phyloP scores from a whole-genome alignment of 2,888 invertebrate species.

The Orchestes rusci region DNA sequence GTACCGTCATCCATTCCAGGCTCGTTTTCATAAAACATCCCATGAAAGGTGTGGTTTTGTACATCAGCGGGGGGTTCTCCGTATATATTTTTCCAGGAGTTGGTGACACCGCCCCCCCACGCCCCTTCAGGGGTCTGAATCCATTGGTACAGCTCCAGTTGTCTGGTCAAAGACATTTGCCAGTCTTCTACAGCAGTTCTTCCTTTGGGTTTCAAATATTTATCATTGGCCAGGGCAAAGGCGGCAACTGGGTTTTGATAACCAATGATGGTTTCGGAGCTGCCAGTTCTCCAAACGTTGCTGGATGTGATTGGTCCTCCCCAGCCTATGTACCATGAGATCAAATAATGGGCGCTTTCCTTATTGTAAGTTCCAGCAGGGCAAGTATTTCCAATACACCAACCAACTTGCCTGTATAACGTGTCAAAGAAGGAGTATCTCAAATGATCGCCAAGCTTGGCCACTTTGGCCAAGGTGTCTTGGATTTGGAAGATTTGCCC shows the following conservation, averaged over 20 bases:
- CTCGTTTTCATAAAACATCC: constrained; percentile 28
- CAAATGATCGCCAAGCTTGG: constrained; percentile 29
- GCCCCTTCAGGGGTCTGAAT: constrained; percentile 29
- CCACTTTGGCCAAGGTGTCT: constrained; percentile 21
- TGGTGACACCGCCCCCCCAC: constrained; percentile 30
- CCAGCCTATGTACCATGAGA: constrained; percentile 30
- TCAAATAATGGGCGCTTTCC: constrained; percentile 28
- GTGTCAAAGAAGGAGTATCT: constrained; percentile 28
- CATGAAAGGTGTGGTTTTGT: constrained; percentile 19
- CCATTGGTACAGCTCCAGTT: constrained; percentile 28
- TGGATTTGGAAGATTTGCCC: constrained; percentile 21
- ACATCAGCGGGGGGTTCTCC: constrained; percentile 25
- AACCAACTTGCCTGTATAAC: constrained; percentile 26
- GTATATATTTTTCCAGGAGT: constrained; percentile 29
- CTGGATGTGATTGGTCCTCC: constrained; percentile 25
- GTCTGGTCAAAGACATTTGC: constrained; percentile 27
- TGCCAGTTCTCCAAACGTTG: constrained; percentile 29
- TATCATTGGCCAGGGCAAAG: constrained; percentile 26
- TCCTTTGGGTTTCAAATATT: constrained; percentile 26
- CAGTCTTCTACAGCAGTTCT: constrained; percentile 27
- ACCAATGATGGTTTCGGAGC: constrained; percentile 28
- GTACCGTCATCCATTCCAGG: constrained; percentile 21
- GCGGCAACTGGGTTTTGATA: constrained; percentile 31
- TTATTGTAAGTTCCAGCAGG: constrained; percentile 26
- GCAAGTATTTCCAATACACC: constrained; percentile 24